A percentile compares a stretch with the other conserved stretches of the same genome.
Conservation (phyloP, 2,113 vertebrate species). For the Bostrychus sinensis region DNA sequence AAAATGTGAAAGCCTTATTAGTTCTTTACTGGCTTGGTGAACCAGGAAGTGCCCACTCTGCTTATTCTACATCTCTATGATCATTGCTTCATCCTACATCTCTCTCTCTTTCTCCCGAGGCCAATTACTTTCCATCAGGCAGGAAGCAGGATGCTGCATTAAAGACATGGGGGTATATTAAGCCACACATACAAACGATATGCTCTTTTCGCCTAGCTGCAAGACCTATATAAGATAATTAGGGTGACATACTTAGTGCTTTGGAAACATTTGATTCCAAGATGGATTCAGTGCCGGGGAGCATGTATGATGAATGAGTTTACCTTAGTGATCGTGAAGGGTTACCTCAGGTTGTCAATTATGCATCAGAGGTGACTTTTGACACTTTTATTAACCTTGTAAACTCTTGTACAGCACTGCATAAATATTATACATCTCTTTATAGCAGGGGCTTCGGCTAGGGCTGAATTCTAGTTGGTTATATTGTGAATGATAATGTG, state of each 20-base stretch:
- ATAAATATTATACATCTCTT: neutral
- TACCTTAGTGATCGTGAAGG: neutral
- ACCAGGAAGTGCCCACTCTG: slow-evolving; percentile 43
- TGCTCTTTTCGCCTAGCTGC: slow-evolving; percentile 39
- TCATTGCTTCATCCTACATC: slow-evolving; percentile 61
- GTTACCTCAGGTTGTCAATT: slow-evolving; percentile 1
- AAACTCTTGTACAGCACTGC: neutral
- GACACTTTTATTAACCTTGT: slow-evolving; percentile 9
- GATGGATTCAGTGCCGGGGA: slow-evolving; percentile 1
- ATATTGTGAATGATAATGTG: no score
- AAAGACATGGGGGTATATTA: slow-evolving; percentile 65
- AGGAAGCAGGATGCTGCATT: slow-evolving; percentile 68
- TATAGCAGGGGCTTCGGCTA: neutral
- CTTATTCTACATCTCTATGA: slow-evolving; percentile 43
- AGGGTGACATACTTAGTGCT: slow-evolving; percentile 45
- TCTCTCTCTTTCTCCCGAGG: slow-evolving; percentile 61
- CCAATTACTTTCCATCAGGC: slow-evolving; percentile 74
- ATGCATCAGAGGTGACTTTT: neutral
- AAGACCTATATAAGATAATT: slow-evolving; percentile 54
- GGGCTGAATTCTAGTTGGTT: no score
- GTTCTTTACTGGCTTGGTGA: slow-evolving; percentile 8
- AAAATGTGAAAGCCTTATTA: neutral
- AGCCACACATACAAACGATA: slow-evolving; percentile 49
- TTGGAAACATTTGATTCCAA: slow-evolving; percentile 30
- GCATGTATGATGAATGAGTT: neutral